Conservation (phyloP, 1,140 invertebrate species). For the Hydropsyche tenuis region DNA sequence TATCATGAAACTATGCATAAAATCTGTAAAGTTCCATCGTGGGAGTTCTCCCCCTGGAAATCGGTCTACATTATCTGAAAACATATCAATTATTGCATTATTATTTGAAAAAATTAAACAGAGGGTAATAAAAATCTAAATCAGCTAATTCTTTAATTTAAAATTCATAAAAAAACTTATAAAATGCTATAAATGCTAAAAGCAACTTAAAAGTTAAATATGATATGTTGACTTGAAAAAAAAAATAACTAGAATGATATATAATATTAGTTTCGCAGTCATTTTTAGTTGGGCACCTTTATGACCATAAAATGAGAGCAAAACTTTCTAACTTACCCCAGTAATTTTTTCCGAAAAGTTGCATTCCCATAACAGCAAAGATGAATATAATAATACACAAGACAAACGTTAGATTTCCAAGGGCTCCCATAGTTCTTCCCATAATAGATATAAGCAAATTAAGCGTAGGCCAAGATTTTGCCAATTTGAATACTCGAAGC, state of each 20-base stretch:
- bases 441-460: slow-evolving; percentile 98
- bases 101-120: too few species aligned
- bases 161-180: slow-evolving; percentile 32
- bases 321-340: slow-evolving; percentile 68
- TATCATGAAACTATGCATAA: slow-evolving; percentile 99
- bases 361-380: slow-evolving; percentile 98
- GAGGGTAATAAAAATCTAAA: neutral
- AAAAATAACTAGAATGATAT: neutral
- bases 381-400: slow-evolving; percentile 97
- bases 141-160: neutral
- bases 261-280: neutral
- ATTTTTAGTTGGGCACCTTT: neutral
- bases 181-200: neutral
- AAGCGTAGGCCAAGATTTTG: slow-evolving; percentile 96
- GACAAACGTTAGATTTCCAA: slow-evolving; percentile 95
- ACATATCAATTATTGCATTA: too few species aligned
- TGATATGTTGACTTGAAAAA: neutral
- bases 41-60: slow-evolving; percentile 82
- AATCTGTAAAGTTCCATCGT: slow-evolving; percentile 97
- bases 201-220: neutral
- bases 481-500: slow-evolving; percentile 97
- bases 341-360: slow-evolving; percentile 93
- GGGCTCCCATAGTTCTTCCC: slow-evolving; percentile 93
- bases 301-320: neutral
- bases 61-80: slow-evolving; percentile 77